phyloP scores from a whole-genome alignment of 2,113 vertebrate species.

The Carlito syrichta region DNA sequence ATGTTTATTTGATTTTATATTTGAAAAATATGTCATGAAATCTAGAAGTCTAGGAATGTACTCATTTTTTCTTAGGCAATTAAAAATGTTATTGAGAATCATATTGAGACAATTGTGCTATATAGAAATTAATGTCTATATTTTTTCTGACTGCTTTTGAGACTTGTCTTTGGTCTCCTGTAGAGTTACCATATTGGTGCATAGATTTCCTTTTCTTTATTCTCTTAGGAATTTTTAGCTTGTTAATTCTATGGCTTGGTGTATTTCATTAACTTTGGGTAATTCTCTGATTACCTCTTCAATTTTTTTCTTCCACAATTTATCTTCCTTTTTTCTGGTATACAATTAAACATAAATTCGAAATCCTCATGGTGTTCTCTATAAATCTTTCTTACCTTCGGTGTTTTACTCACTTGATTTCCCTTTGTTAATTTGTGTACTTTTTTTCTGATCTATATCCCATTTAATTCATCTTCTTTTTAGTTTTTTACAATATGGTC shows the following conservation, averaged over 20 bases:
- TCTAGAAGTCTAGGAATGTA: neutral
- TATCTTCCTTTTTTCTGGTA: neutral
- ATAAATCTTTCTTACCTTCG: neutral
- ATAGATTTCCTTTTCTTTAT: neutral
- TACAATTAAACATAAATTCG: neutral
- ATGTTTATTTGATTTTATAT: neutral
- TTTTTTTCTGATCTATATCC: neutral
- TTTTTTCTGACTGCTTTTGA: neutral
- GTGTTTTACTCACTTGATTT: neutral
- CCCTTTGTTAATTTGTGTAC: neutral
- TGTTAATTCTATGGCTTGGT: neutral
- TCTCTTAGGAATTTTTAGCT: neutral
- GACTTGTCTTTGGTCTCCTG: neutral
- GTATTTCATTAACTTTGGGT: neutral
- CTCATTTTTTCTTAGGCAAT: neutral
- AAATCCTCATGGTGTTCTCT: neutral
- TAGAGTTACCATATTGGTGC: neutral
- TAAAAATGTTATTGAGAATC: neutral
- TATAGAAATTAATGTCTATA: neutral
- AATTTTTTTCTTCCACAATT: neutral
- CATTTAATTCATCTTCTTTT: neutral
- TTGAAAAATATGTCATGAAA: neutral
- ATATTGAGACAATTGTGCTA: neutral
- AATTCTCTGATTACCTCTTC: neutral
- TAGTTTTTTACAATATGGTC: neutral